Conservation (phyloP, 2,797 vertebrate species). For the Monodelphis domestica region DNA sequence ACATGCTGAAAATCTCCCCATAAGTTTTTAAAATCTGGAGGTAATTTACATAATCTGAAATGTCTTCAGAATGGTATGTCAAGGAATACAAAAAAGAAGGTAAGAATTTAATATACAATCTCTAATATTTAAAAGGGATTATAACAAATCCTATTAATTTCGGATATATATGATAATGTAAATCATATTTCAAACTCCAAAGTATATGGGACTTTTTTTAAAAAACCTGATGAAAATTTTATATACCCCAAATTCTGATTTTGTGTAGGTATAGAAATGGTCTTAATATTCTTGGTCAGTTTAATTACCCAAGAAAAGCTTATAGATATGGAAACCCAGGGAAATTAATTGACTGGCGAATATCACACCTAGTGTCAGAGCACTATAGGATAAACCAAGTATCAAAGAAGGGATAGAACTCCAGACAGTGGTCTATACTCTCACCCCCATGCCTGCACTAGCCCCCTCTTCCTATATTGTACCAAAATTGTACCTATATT, state of each 20-base stretch:
- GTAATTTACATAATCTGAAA: conserved; percentile 73
- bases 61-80: conserved; percentile 75
- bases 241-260: conserved; percentile 73
- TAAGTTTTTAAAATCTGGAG: conserved; percentile 76
- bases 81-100: conserved; percentile 76
- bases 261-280: conserved; percentile 67
- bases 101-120: conserved; percentile 72
- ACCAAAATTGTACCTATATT: too few relatives aligned
- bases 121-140: too few relatives aligned
- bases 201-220: conserved; percentile 74
- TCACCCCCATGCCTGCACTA: not conserved
- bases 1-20: conserved; percentile 67
- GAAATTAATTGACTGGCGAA: not conserved
- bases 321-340: not conserved
- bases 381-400: not conserved
- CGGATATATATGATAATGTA: conserved; percentile 77
- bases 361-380: not conserved
- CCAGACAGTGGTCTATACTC: not conserved
- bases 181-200: conserved; percentile 78
- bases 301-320: conserved; percentile 94
- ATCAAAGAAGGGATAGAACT: not conserved
- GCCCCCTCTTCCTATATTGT: not conserved
- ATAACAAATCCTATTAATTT: conserved; percentile 75
- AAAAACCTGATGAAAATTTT: conserved; percentile 81
- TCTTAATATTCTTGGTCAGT: conserved; percentile 70